Percentiles rank a stretch among this genome's conserved stretches.
These are phyloP conservation scores for Eueremaeus valkanovi DNA, from an alignment of 2,888 invertebrate species.

Conservation along the genomic window DNA sequence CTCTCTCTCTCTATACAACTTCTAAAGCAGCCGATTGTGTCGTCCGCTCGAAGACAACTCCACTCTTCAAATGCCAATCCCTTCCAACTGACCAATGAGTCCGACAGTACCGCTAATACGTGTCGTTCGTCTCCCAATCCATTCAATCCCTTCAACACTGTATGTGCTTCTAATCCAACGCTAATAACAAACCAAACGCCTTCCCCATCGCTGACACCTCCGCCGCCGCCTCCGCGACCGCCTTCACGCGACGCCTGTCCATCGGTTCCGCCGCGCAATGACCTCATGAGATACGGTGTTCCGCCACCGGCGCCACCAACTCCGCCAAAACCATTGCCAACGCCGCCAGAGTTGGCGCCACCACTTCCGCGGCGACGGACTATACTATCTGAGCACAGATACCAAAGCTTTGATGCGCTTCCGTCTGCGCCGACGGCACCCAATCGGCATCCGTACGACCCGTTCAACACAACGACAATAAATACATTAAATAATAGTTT, in stretches of 20 bases:
- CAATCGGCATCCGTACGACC: too few relatives aligned
- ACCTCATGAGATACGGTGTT: neutral
- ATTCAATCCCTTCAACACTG: conserved; percentile 14
- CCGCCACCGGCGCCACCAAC: neutral
- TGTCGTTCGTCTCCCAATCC: conserved; percentile 25
- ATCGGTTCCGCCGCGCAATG: conserved; percentile 14
- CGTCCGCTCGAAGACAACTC: neutral
- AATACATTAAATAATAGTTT: neutral
- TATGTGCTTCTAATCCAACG: neutral
- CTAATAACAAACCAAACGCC: too few relatives aligned
- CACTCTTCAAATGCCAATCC: conserved; percentile 23
- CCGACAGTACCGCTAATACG: neutral
- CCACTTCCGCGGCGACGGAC: conserved; percentile 18
- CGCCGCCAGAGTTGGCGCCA: neutral
- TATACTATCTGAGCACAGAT: neutral
- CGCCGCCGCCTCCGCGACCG: conserved; percentile 16
- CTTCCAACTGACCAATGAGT: neutral
- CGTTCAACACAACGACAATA: too few relatives aligned
- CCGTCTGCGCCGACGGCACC: too few relatives aligned
- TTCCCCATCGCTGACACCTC: neutral
- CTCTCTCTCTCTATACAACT: neutral
- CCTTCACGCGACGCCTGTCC: conserved; percentile 12
- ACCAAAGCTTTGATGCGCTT: neutral
- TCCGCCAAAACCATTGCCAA: neutral
- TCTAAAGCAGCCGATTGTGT: neutral